A percentile compares a stretch with the other conserved stretches of the same genome.
Conservation (phyloP, 2,113 vertebrate genomes). For the Hiodon alosoides region DNA sequence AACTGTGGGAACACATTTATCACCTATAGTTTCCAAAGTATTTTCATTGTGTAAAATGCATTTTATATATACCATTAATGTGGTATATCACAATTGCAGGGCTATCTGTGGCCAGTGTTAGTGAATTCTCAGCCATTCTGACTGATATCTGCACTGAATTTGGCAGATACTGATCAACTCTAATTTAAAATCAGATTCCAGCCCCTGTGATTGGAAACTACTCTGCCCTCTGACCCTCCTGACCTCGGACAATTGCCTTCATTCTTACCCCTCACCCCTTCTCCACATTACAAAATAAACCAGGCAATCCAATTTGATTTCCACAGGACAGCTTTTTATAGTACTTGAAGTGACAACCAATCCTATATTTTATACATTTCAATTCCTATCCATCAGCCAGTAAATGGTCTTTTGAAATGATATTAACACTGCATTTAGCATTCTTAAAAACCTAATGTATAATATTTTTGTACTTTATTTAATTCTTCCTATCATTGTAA, state of each 20-base stretch:
- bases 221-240: conserved; percentile 35
- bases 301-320: conserved; percentile 32
- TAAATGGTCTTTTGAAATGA: conserved; percentile 17
- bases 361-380: conserved; percentile 10
- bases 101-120: neutral
- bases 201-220: conserved; percentile 29
- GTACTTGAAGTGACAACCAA: conserved; percentile 28
- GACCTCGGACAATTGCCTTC: conserved; percentile 32
- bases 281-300: conserved; percentile 23
- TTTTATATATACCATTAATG: too few relatives aligned
- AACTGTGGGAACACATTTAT: too few relatives aligned
- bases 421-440: too few relatives aligned
- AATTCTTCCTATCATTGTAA: too few relatives aligned
- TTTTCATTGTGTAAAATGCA: too few relatives aligned
- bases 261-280: conserved; percentile 13
- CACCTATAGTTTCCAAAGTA: too few relatives aligned
- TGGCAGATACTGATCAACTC: conserved; percentile 19
- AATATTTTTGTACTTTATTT: neutral
- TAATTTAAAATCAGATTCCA: conserved; percentile 33
- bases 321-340: conserved; percentile 26
- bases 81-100: neutral
- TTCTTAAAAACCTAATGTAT: neutral
- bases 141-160: neutral
- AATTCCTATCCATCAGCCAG: conserved; percentile 9
- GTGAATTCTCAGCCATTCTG: neutral